Evolutionary conservation across 1,140 invertebrate species (phyloP).

Genomic region (Drosophila tani): DNA sequence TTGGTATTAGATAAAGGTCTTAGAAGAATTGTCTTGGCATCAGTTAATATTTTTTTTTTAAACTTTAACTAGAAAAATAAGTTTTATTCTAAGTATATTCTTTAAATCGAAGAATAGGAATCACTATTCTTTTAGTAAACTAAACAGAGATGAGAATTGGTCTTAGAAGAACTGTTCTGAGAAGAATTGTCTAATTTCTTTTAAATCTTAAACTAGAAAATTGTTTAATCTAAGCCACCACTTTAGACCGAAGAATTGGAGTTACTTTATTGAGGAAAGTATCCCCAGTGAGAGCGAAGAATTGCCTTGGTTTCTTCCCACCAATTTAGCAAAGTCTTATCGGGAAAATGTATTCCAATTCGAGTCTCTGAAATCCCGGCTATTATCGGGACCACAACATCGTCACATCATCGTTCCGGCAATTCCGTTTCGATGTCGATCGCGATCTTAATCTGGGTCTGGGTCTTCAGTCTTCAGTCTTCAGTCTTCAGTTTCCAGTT

Average conservation of each 20-base stretch:
- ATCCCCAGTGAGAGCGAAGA: background rate
- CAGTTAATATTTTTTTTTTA: too few species aligned
- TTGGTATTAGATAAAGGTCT: background rate
- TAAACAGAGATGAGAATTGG: too few species aligned
- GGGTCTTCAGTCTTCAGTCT: background rate
- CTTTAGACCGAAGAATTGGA: background rate
- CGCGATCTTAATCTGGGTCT: slow-evolving; percentile 35
- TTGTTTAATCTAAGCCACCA: too few species aligned
- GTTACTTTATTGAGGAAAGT: background rate
- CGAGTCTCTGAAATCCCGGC: background rate
- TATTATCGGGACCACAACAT: slow-evolving; percentile 8
- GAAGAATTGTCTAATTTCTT: too few species aligned
- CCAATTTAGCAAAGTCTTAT: background rate
- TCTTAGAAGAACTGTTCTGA: too few species aligned
- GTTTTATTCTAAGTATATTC: too few species aligned
- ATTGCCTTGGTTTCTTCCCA: slow-evolving; percentile 3
- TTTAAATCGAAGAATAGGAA: too few species aligned
- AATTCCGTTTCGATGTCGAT: slow-evolving; percentile 31
- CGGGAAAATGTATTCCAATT: background rate
- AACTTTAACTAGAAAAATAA: too few species aligned
- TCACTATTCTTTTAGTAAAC: too few species aligned
- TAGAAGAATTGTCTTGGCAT: too few species aligned
- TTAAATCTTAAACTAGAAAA: background rate
- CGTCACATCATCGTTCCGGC: slow-evolving; percentile 16
- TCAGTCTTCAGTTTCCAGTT: background rate